phyloP scores from a whole-genome alignment of 1,140 invertebrate genomes.

The Zaprionus capensis region DNA sequence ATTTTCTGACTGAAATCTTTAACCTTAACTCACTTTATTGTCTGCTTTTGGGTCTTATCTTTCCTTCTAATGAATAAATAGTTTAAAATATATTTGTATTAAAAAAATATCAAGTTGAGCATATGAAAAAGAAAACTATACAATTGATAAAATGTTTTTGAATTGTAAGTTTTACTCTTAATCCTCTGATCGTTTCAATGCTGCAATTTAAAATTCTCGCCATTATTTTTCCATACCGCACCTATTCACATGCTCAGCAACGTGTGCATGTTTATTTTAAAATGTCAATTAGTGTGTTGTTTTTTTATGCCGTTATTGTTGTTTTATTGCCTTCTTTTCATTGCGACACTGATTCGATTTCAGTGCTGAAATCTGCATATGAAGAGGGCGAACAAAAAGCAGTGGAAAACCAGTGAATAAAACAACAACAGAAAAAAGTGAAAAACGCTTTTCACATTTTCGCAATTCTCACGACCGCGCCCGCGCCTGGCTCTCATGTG shows the following conservation, averaged over 20 bases:
- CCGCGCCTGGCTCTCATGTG: slow-evolving; percentile 43
- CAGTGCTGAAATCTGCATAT: slow-evolving; percentile 48
- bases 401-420: slow-evolving; percentile 19
- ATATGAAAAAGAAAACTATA: too few species aligned
- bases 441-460: slow-evolving; percentile 32
- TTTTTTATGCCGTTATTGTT: background rate
- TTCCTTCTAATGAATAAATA: background rate
- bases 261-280: slow-evolving; percentile 29
- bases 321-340: slow-evolving; percentile 15
- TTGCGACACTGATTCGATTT: slow-evolving; percentile 37
- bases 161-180: background rate
- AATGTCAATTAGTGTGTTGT: background rate
- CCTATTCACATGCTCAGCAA: slow-evolving; percentile 46
- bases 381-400: slow-evolving; percentile 22
- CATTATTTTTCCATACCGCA: slow-evolving; percentile 16
- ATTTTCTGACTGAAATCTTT: background rate
- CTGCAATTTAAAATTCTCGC: background rate
- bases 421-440: slow-evolving; percentile 27
- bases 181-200: background rate
- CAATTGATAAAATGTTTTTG: background rate
- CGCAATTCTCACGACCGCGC: background rate
- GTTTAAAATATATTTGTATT: background rate
- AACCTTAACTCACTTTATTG: slow-evolving; percentile 32
- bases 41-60: slow-evolving; percentile 25
- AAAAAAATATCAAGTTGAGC: too few species aligned